These are phyloP conservation scores for Notodonta dromedarius DNA, from an alignment of 2,888 invertebrate genomes.

Conservation along the genomic window DNA sequence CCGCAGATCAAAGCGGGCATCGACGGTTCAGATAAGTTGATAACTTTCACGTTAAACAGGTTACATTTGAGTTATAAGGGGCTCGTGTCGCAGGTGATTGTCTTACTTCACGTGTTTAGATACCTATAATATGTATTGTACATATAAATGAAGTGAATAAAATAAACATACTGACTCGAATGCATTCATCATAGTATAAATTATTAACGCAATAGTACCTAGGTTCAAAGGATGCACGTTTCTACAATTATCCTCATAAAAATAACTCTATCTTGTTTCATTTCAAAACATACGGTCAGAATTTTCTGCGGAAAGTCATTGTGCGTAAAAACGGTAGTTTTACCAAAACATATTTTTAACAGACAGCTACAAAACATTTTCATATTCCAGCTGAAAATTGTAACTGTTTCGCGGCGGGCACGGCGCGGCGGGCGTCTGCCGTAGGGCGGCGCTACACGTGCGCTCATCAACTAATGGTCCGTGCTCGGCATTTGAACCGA, in stretches of 20 bases:
- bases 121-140: too few species aligned
- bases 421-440: slow-evolving; percentile 56
- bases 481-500: slow-evolving; percentile 84
- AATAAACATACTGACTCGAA: background rate
- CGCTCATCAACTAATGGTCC: slow-evolving; percentile 85
- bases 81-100: background rate
- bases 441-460: slow-evolving; percentile 74
- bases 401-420: slow-evolving; percentile 64
- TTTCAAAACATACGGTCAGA: slow-evolving; percentile 54
- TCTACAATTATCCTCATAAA: slow-evolving; percentile 25
- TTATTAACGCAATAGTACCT: background rate
- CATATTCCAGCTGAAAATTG: slow-evolving; percentile 80
- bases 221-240: slow-evolving; percentile 4
- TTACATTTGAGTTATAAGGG: slow-evolving; percentile 28
- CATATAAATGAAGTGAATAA: too few species aligned
- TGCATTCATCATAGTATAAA: background rate
- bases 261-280: slow-evolving; percentile 39
- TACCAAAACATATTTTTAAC: slow-evolving; percentile 75
- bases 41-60: slow-evolving; percentile 50
- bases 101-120: too few species aligned
- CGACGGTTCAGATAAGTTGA: slow-evolving; percentile 53
- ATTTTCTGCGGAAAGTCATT: slow-evolving; percentile 73
- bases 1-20: slow-evolving; percentile 60
- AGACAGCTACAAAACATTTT: slow-evolving; percentile 78
- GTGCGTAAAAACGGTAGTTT: slow-evolving; percentile 80